Evolutionary conservation across 2,113 vertebrate genomes (phyloP).

Genomic region (Raphicerus campestris): DNA sequence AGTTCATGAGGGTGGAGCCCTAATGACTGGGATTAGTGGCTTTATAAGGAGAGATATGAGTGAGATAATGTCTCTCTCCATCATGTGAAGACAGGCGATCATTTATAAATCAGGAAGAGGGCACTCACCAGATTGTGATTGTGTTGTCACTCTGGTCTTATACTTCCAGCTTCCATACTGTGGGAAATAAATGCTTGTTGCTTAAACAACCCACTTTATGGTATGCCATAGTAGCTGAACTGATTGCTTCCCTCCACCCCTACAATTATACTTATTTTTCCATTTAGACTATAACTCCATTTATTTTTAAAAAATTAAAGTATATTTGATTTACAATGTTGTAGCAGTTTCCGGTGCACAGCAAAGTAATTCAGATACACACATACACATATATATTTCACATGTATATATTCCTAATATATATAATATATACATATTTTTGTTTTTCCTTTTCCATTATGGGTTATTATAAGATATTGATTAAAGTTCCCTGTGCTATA

Average conservation of each 20-base stretch:
- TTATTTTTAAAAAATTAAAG: background rate
- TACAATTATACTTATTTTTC: background rate
- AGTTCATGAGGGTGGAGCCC: background rate
- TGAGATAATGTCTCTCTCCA: background rate
- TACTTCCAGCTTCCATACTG: background rate
- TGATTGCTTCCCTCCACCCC: background rate
- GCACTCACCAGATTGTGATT: background rate
- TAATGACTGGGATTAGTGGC: background rate
- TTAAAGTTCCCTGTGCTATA: background rate
- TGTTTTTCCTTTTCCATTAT: background rate
- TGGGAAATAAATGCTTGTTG: background rate
- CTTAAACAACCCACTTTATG: background rate
- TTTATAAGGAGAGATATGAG: background rate
- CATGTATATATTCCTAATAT: background rate
- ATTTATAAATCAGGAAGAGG: background rate
- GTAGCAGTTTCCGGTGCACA: background rate
- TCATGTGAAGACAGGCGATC: background rate
- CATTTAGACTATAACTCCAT: background rate
- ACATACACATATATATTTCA: background rate
- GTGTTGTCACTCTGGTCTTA: background rate
- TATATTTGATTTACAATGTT: background rate
- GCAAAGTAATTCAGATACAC: background rate
- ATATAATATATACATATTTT: background rate
- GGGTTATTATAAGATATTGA: background rate
- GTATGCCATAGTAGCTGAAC: background rate